Percentiles rank a stretch among this genome's conserved stretches.
Conservation (phyloP, 2,888 invertebrate genomes). For the Entomobrya multifasciata region DNA sequence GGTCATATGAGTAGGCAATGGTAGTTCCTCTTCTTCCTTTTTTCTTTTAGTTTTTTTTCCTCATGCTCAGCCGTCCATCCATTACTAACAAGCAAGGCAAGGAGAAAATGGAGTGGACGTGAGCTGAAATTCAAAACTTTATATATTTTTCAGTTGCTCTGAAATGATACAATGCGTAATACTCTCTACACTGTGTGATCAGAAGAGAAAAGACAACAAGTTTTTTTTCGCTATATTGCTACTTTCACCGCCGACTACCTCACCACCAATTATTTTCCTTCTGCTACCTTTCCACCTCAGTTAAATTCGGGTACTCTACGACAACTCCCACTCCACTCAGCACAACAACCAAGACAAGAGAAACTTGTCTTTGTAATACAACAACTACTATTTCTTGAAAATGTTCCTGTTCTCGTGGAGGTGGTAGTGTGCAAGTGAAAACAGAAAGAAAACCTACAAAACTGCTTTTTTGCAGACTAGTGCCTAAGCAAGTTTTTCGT, state of each 20-base stretch:
- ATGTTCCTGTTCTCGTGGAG: neutral
- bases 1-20: neutral
- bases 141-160: neutral
- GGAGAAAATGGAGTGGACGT: slow-evolving; percentile 67
- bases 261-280: neutral
- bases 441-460: neutral
- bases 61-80: slow-evolving; percentile 48
- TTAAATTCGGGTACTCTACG: slow-evolving; percentile 28
- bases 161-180: slow-evolving; percentile 32
- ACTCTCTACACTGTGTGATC: neutral
- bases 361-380: slow-evolving; percentile 40
- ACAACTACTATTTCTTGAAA: neutral
- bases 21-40: neutral
- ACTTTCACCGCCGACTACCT: neutral
- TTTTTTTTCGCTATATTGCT: too few species aligned
- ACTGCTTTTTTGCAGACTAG: neutral
- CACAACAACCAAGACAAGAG: neutral
- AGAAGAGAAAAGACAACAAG: slow-evolving; percentile 42
- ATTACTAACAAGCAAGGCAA: slow-evolving; percentile 62
- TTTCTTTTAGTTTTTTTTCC: slow-evolving; percentile 8
- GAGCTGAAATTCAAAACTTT: slow-evolving; percentile 50
- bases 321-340: neutral
- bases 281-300: slow-evolving; percentile 42
- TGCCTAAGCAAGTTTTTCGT: neutral
- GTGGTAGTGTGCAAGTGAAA: slow-evolving; percentile 22